Percentiles rank a stretch among this genome's conserved stretches.
These are phyloP conservation scores for Saccostrea echinata DNA, from an alignment of 1,140 invertebrate genomes.

Conservation along the genomic window DNA sequence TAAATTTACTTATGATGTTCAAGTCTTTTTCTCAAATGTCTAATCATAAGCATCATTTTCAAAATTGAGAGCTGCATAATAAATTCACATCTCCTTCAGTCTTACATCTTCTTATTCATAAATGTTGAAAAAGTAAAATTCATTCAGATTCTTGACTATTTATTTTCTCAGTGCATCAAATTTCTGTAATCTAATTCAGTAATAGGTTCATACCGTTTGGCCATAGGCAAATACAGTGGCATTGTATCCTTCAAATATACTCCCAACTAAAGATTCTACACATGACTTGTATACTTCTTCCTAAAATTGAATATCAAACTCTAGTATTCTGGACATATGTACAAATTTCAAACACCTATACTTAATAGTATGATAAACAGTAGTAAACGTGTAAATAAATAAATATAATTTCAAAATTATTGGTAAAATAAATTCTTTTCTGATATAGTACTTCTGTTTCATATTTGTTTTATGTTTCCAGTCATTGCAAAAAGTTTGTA, in stretches of 20 bases:
- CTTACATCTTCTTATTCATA: background rate
- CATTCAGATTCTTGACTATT: background rate
- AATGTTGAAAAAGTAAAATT: background rate
- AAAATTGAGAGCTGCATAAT: background rate
- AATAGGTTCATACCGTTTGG: constrained; percentile 85
- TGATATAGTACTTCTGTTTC: no score
- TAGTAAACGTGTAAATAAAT: background rate
- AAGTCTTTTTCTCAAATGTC: background rate
- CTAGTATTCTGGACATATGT: no score
- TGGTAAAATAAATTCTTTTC: no score
- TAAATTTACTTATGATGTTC: background rate
- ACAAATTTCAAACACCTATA: background rate
- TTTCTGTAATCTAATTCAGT: background rate
- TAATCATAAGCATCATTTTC: background rate
- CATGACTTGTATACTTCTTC: constrained; percentile 88
- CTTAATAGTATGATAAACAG: background rate
- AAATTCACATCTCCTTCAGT: background rate
- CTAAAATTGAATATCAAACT: no score
- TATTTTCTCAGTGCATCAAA: background rate
- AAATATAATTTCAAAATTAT: no score
- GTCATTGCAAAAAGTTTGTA: no score
- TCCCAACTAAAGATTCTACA: constrained; percentile 87
- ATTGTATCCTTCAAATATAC: constrained; percentile 94
- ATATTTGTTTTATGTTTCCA: no score
- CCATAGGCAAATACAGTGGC: constrained; percentile 93